Conservation (phyloP, 1,140 invertebrate species). For the Anagrus nilaparvatae region DNA sequence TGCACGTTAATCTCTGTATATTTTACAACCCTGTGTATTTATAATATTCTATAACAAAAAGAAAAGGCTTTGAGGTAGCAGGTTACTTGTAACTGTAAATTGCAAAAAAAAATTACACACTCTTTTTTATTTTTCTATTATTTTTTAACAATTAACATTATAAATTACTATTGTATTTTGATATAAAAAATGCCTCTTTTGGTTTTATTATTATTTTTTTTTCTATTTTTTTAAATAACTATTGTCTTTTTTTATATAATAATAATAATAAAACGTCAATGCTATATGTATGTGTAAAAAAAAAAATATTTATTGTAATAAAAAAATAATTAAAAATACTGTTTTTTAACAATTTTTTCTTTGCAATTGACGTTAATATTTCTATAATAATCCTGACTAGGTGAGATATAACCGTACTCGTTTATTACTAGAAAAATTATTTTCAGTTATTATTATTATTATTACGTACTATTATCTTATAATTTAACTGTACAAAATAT, state of each 20-base stretch:
- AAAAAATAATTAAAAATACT: too few relatives aligned
- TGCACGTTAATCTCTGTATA: slow-evolving; percentile 8
- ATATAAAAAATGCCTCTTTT: slow-evolving; percentile 15
- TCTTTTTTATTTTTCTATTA: slow-evolving; percentile 4
- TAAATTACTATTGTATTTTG: slow-evolving; percentile 5
- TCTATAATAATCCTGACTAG: too few relatives aligned
- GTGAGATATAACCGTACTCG: too few relatives aligned
- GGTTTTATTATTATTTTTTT: slow-evolving; percentile 26
- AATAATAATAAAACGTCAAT: too few relatives aligned
- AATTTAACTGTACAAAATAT: too few relatives aligned
- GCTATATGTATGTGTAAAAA: too few relatives aligned
- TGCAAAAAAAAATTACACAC: background rate
- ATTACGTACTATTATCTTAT: too few relatives aligned
- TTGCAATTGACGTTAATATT: too few relatives aligned
- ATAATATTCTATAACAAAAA: slow-evolving; percentile 7
- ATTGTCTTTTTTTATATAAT: slow-evolving; percentile 15
- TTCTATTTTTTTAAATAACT: slow-evolving; percentile 32
- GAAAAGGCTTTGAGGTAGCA: slow-evolving; percentile 37
- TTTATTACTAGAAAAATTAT: too few relatives aligned
- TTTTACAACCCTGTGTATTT: slow-evolving; percentile 18
- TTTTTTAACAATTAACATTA: slow-evolving; percentile 2
- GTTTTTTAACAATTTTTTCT: too few relatives aligned
- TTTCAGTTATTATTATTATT: too few relatives aligned
- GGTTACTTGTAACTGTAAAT: slow-evolving; percentile 15
- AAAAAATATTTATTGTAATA: too few relatives aligned